Conservation (phyloP, 1,140 invertebrate genomes). For the Drosophila ogumai region DNA sequence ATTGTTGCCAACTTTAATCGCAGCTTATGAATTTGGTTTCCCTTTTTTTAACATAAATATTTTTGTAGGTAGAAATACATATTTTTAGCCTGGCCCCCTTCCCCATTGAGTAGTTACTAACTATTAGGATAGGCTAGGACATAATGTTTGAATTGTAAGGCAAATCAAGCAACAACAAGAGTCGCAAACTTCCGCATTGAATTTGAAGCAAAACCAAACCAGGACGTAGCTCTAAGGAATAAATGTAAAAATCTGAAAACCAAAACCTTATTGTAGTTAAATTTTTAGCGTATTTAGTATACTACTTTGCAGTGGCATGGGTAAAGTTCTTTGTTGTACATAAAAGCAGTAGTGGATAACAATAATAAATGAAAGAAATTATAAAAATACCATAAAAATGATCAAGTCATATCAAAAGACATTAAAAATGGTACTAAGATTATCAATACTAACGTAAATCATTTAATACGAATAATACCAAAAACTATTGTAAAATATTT, state of each 20-base stretch:
- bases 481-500: conserved; percentile 78
- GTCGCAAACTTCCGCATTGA: conserved; percentile 62
- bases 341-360: conserved; percentile 16
- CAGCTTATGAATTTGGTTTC: not conserved
- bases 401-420: conserved; percentile 83
- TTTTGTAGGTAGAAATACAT: conserved; percentile 25
- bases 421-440: conserved; percentile 77
- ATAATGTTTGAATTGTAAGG: conserved; percentile 35
- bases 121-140: conserved; percentile 50
- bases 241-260: conserved; percentile 33
- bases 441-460: conserved; percentile 35
- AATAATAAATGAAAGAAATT: conserved; percentile 24
- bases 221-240: conserved; percentile 24
- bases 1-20: conserved; percentile 4
- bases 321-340: conserved; percentile 33
- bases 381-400: conserved; percentile 62
- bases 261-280: conserved; percentile 39
- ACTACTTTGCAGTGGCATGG: conserved; percentile 41
- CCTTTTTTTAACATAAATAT: conserved; percentile 1
- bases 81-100: not conserved
- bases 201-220: conserved; percentile 20
- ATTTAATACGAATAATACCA: conserved; percentile 1
- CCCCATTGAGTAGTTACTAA: conserved; percentile 28
- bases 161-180: conserved; percentile 62
- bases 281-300: conserved; percentile 35